phyloP scores from a whole-genome alignment of 2,888 invertebrate species.

The Agonopterix alstromeriana region DNA sequence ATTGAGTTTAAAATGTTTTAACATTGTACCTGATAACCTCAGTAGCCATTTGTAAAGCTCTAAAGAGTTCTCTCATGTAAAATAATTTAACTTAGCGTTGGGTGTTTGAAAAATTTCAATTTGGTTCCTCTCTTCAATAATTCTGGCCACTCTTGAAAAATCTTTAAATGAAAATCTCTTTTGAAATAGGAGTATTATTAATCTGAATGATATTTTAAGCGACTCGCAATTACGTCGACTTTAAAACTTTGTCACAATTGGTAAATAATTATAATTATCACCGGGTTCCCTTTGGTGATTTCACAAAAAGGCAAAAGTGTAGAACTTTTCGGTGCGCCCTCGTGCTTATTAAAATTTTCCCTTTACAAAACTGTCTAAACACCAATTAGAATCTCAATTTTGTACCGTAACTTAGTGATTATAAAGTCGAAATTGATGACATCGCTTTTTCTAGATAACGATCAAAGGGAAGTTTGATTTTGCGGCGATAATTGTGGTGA shows the following conservation, averaged over 20 bases:
- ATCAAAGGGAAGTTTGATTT: constrained; percentile 74
- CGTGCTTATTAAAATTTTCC: constrained; percentile 67
- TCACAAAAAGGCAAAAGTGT: constrained; percentile 66
- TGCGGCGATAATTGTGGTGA: constrained; percentile 74
- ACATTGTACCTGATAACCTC: too few species aligned
- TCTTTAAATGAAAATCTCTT: constrained; percentile 40
- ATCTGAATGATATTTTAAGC: constrained; percentile 66
- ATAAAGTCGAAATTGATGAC: constrained; percentile 38
- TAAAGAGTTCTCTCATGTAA: constrained; percentile 55
- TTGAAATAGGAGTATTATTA: constrained; percentile 57
- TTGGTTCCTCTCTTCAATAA: constrained; percentile 40
- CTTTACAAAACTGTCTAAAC: constrained; percentile 40
- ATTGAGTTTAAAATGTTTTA: constrained; percentile 25
- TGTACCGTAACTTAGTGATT: constrained; percentile 27
- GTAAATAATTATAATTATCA: constrained; percentile 75
- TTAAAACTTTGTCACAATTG: constrained; percentile 65
- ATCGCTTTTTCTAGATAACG: constrained; percentile 44
- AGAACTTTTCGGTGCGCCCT: constrained; percentile 61
- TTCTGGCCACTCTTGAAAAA: constrained; percentile 38
- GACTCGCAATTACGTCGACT: constrained; percentile 57
- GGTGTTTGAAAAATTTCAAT: constrained; percentile 47
- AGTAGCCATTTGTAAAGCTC: constrained; percentile 44
- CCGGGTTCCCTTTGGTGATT: constrained; percentile 59
- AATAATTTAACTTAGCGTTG: constrained; percentile 61
- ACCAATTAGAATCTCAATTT: constrained; percentile 23